phyloP scores from a whole-genome alignment of 2,888 invertebrate genomes.

The Sylvicola cinctus region DNA sequence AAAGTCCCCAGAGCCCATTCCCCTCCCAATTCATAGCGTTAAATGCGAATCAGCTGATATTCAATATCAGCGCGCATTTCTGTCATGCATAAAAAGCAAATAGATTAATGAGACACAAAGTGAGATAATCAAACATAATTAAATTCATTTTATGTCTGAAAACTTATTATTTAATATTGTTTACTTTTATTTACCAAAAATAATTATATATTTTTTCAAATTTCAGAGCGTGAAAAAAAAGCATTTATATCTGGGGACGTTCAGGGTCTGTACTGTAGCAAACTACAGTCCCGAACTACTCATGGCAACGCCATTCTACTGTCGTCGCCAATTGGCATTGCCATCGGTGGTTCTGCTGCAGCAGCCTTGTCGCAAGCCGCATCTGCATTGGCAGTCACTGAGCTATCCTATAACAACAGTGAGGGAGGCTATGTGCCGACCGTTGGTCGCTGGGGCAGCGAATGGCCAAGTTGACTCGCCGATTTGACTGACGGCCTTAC shows the following conservation, averaged over 20 bases:
- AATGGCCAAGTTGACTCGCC: constrained; percentile 97
- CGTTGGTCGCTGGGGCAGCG: constrained; percentile 80
- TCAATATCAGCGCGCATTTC: no score
- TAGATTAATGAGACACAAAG: no score
- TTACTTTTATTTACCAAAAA: no score
- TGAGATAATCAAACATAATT: no score
- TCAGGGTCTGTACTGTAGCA: constrained; percentile 34
- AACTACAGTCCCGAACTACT: constrained; percentile 31
- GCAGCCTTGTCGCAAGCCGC: constrained; percentile 8
- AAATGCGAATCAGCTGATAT: no score
- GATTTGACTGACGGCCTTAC: constrained; percentile 31
- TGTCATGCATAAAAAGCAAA: no score
- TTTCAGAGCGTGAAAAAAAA: constrained; percentile 55
- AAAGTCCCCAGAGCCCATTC: no score
- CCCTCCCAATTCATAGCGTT: no score
- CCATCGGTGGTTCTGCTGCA: constrained; percentile 17
- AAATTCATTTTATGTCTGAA: no score
- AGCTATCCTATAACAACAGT: constrained; percentile 14
- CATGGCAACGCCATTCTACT: constrained; percentile 16
- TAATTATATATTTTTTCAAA: constrained; percentile 7
- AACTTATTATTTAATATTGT: no score
- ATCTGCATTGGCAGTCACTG: constrained; percentile 6
- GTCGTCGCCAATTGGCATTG: constrained; percentile 14
- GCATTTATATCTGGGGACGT: constrained; percentile 39
- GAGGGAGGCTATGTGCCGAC: constrained; percentile 47